Evolutionary conservation across 1,140 invertebrate species (phyloP).

Genomic region (Sminthurides bifidus): DNA sequence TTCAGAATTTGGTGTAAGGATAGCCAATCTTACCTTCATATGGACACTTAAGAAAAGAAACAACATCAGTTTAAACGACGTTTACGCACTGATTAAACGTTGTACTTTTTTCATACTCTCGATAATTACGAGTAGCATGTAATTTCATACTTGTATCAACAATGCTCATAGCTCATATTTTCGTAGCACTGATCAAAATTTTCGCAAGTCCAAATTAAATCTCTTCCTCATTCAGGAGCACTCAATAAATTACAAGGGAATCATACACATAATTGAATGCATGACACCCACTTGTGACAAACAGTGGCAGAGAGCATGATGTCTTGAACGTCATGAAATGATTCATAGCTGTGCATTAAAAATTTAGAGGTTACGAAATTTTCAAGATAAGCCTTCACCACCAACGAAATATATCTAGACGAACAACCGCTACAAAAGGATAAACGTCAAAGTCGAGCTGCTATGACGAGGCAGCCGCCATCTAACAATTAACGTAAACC

Average conservation of each 20-base stretch:
- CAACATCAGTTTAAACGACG: too few relatives aligned
- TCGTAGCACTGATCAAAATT: constrained; percentile 15
- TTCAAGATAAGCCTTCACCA: background rate
- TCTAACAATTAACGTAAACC: too few relatives aligned
- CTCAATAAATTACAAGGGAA: constrained; percentile 4
- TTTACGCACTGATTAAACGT: too few relatives aligned
- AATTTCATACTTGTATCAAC: background rate
- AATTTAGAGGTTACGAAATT: constrained; percentile 11
- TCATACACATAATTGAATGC: background rate
- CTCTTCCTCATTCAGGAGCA: background rate
- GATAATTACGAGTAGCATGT: too few relatives aligned
- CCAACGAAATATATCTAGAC: background rate
- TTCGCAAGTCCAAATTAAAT: background rate
- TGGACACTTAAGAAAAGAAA: constrained; percentile 5
- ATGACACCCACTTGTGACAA: constrained; percentile 13
- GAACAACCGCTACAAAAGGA: background rate
- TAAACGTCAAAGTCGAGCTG: background rate
- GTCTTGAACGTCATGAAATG: constrained; percentile 12
- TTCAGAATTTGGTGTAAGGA: background rate
- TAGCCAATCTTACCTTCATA: constrained; percentile 3
- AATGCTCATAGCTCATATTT: background rate
- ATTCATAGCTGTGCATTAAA: constrained; percentile 18
- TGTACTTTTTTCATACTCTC: too few relatives aligned
- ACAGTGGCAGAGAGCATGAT: constrained; percentile 11
- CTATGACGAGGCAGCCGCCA: background rate